These are phyloP conservation scores for Scaptomyza reducta DNA, from an alignment of 2,888 invertebrate genomes.

Conservation along the genomic window DNA sequence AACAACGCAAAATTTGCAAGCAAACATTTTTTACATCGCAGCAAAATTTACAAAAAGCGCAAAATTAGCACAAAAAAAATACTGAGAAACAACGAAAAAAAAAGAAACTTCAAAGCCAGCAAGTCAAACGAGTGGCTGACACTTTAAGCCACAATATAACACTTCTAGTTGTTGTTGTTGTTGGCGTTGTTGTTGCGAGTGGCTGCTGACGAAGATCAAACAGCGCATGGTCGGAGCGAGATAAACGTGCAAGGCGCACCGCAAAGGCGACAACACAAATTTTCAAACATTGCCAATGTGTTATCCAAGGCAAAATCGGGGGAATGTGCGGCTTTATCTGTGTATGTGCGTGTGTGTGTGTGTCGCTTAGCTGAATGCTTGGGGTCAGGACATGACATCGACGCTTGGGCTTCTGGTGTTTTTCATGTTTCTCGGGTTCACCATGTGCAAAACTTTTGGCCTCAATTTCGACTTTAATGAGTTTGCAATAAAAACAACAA, in stretches of 20 bases:
- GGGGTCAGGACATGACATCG: slow-evolving; percentile 16
- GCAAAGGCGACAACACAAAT: slow-evolving; percentile 69
- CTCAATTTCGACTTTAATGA: slow-evolving; percentile 54
- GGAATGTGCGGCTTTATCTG: background rate
- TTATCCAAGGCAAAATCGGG: background rate
- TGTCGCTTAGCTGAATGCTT: slow-evolving; percentile 32
- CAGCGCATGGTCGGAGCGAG: slow-evolving; percentile 62
- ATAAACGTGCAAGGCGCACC: slow-evolving; percentile 72
- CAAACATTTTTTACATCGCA: slow-evolving; percentile 35
- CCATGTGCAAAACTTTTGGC: slow-evolving; percentile 21
- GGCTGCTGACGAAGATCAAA: slow-evolving; percentile 74
- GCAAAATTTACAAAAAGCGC: slow-evolving; percentile 49
- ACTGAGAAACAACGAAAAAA: slow-evolving; percentile 1
- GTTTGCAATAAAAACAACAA: slow-evolving; percentile 46
- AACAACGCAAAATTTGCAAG: slow-evolving; percentile 19
- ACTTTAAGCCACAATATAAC: slow-evolving; percentile 41
- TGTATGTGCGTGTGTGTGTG: slow-evolving; percentile 11
- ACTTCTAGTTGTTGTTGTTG: background rate
- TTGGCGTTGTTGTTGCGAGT: slow-evolving; percentile 21
- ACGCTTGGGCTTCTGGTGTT: slow-evolving; percentile 1
- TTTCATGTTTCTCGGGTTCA: slow-evolving; percentile 13
- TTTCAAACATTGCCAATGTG: slow-evolving; percentile 38
- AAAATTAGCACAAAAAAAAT: slow-evolving; percentile 49
- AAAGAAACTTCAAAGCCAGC: slow-evolving; percentile 56
- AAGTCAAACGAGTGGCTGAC: slow-evolving; percentile 50